phyloP scores from a whole-genome alignment of 2,113 vertebrate species.

The Anas platyrhynchos region DNA sequence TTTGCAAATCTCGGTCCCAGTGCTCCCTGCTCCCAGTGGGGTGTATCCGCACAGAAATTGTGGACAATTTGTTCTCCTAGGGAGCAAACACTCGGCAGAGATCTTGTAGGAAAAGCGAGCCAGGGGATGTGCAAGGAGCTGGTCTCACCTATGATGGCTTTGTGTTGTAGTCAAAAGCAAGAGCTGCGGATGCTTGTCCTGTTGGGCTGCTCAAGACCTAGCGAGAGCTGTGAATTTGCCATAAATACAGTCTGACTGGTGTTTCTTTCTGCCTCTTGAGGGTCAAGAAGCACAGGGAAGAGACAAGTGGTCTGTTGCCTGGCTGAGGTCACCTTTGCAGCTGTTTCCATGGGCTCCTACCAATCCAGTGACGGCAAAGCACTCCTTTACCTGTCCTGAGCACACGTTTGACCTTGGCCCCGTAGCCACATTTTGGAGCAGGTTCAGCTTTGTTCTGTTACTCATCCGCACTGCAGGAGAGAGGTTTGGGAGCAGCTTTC shows the following conservation, averaged over 20 bases:
- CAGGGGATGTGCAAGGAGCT: not conserved
- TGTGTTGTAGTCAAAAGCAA: not conserved
- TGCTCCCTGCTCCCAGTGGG: not conserved
- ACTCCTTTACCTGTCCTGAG: not conserved
- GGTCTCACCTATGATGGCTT: not conserved
- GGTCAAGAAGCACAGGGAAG: not conserved
- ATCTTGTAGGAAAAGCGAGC: not conserved
- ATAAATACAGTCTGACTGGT: not conserved
- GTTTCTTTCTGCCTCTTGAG: not conserved
- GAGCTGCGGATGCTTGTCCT: not conserved
- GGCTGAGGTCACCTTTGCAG: not conserved
- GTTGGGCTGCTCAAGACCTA: not conserved
- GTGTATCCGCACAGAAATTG: not conserved
- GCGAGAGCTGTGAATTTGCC: not conserved
- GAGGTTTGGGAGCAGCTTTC: not conserved
- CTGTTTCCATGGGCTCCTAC: fast-evolving
- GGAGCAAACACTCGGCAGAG: not conserved
- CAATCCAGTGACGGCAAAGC: not conserved
- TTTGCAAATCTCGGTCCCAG: not conserved
- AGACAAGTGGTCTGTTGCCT: not conserved
- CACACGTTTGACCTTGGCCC: fast-evolving
- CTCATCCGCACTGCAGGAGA: not conserved
- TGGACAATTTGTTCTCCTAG: not conserved
- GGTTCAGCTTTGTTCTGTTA: not conserved
- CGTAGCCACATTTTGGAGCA: not conserved